Evolutionary conservation across 2,797 vertebrate genomes (phyloP).

Genomic region (Helicolenus hilgendorfi): DNA sequence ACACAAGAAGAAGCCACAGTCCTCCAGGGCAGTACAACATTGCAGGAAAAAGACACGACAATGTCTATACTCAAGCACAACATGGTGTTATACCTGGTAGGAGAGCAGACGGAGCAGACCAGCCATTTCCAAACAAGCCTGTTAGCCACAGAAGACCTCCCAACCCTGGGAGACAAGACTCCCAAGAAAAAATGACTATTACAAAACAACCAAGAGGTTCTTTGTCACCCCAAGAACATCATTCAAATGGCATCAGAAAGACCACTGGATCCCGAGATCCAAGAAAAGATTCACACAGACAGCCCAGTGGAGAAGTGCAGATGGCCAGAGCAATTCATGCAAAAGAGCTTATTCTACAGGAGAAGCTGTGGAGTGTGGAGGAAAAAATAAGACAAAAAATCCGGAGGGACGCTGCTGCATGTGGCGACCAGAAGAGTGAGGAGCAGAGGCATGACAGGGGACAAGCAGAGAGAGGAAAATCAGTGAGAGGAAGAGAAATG

Average conservation of each 20-base stretch:
- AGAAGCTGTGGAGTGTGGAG: conserved; percentile 89
- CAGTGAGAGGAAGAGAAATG: conserved; percentile 24
- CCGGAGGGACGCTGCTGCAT: conserved; percentile 72
- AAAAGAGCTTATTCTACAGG: conserved; percentile 87
- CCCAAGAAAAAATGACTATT: conserved; percentile 29
- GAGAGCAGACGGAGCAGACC: conserved; percentile 79
- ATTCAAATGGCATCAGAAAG: conserved; percentile 12
- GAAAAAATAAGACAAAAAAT: conserved; percentile 85
- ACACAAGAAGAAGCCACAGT: conserved; percentile 17
- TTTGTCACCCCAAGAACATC: neutral
- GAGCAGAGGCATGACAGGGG: conserved; percentile 27
- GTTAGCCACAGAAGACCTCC: conserved; percentile 81
- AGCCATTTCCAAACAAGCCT: conserved; percentile 90
- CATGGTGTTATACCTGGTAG: conserved; percentile 52
- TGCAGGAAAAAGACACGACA: conserved; percentile 30
- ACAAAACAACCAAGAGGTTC: conserved; percentile 34
- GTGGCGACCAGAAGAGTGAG: conserved; percentile 48
- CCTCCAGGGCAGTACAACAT: conserved; percentile 46
- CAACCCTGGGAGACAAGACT: conserved; percentile 23
- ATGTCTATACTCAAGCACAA: conserved; percentile 28
- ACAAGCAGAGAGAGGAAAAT: conserved; percentile 30
- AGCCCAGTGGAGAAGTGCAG: conserved; percentile 50
- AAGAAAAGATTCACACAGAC: conserved; percentile 11
- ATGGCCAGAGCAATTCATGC: conserved; percentile 87
- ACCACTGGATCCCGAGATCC: conserved; percentile 6